Conservation (phyloP, 2,797 vertebrate genomes). For the Pangasius mekongensis region DNA sequence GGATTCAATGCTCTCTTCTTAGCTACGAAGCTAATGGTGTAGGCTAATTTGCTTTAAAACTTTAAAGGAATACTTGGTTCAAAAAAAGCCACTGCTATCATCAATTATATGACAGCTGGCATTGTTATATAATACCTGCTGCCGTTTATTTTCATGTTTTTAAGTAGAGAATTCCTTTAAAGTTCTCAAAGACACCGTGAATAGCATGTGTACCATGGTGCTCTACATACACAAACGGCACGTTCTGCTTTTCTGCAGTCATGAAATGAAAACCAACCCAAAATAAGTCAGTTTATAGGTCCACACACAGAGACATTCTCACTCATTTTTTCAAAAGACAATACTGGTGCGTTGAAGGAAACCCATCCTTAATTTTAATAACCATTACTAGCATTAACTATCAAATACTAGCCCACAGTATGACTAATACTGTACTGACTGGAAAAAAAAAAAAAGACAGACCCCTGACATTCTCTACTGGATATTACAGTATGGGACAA, state of each 20-base stretch:
- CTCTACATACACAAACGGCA: not conserved
- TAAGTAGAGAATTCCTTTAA: not conserved
- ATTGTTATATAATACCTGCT: not conserved
- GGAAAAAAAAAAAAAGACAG: constrained; percentile 5
- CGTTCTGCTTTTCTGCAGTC: not conserved
- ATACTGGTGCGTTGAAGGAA: not conserved
- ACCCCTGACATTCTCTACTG: not conserved
- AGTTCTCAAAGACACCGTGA: not conserved
- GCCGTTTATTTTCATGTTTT: not conserved
- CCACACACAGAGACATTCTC: not conserved
- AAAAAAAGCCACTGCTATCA: not conserved
- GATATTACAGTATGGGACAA: not conserved
- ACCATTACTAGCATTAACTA: not conserved
- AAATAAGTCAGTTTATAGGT: not conserved
- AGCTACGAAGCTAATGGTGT: not conserved
- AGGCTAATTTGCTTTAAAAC: not conserved
- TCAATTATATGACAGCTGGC: not conserved
- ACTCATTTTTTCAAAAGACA: not conserved
- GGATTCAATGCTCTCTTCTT: not conserved
- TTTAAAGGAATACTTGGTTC: not conserved
- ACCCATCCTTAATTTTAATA: not conserved
- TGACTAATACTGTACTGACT: not conserved
- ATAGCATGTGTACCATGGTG: not conserved
- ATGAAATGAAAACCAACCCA: not conserved
- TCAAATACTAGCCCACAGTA: constrained; percentile 1